Conservation (phyloP, 2,888 invertebrate species). For the Schrankia costaestrigalis region DNA sequence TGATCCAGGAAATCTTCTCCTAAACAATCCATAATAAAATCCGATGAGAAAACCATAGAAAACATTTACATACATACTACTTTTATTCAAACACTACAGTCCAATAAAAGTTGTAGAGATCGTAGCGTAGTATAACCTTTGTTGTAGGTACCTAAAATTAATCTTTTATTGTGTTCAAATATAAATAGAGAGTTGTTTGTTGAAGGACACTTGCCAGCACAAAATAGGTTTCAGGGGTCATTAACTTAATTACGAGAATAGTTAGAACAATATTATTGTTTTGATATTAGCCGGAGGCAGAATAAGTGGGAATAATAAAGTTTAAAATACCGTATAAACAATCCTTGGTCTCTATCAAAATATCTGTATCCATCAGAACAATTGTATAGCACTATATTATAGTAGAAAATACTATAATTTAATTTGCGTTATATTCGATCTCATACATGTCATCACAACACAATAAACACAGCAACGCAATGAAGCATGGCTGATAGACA, state of each 20-base stretch:
- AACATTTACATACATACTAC: too few species aligned
- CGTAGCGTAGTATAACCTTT: too few species aligned
- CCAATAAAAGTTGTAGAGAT: too few species aligned
- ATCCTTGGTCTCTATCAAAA: slow-evolving; percentile 59
- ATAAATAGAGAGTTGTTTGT: slow-evolving; percentile 44
- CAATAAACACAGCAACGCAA: too few species aligned
- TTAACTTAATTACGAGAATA: slow-evolving; percentile 35
- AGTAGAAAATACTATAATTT: slow-evolving; percentile 9
- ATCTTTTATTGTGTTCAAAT: slow-evolving; percentile 7
- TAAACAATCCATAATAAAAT: too few species aligned
- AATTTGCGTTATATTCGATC: slow-evolving; percentile 10
- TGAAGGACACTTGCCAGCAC: slow-evolving; percentile 46
- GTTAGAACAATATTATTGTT: slow-evolving; percentile 40
- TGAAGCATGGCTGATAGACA: too few species aligned
- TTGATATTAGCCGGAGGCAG: slow-evolving; percentile 38
- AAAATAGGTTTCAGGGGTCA: slow-evolving; percentile 44
- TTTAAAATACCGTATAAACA: slow-evolving; percentile 60
- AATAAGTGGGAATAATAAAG: slow-evolving; percentile 12
- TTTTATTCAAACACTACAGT: too few species aligned
- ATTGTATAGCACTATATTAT: slow-evolving; percentile 14
- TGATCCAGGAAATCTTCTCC: slow-evolving; percentile 71
- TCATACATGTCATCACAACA: too few species aligned
- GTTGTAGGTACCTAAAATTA: too few species aligned
- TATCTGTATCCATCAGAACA: slow-evolving; percentile 72
- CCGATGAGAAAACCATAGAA: too few species aligned